Percentiles rank a stretch among this genome's conserved stretches.
These are phyloP conservation scores for Chrysoperla carnea DNA, from an alignment of 1,140 invertebrate species.

Conservation along the genomic window DNA sequence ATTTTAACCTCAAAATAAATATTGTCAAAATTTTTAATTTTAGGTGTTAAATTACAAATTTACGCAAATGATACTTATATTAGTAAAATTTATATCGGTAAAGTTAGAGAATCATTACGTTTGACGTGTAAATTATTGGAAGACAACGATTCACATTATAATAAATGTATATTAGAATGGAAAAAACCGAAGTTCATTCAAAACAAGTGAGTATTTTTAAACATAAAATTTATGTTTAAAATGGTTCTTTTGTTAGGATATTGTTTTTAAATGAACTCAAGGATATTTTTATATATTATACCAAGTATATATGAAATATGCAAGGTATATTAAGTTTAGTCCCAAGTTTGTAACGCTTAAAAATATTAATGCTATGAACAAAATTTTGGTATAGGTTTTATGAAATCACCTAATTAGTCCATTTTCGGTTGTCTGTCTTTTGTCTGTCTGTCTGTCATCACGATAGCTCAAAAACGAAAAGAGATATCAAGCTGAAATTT, in stretches of 20 bases:
- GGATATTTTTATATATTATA: not conserved
- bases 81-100: not conserved
- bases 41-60: not conserved
- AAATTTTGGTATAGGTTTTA: no score
- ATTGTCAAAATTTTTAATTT: not conserved
- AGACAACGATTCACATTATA: not conserved
- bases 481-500: no score
- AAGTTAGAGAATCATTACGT: not conserved
- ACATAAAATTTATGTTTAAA: not conserved
- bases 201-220: not conserved
- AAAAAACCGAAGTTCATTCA: not conserved
- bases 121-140: not conserved
- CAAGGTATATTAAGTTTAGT: no score
- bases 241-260: not conserved
- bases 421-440: no score
- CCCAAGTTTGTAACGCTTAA: no score
- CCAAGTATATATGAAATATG: not conserved
- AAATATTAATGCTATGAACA: no score
- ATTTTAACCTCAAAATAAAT: no score
- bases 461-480: no score
- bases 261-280: not conserved
- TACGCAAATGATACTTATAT: not conserved
- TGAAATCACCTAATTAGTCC: no score
- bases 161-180: not conserved
- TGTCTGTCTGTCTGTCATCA: no score